These are phyloP conservation scores for Papilio protenor DNA, from an alignment of 2,888 invertebrate species.

Conservation along the genomic window DNA sequence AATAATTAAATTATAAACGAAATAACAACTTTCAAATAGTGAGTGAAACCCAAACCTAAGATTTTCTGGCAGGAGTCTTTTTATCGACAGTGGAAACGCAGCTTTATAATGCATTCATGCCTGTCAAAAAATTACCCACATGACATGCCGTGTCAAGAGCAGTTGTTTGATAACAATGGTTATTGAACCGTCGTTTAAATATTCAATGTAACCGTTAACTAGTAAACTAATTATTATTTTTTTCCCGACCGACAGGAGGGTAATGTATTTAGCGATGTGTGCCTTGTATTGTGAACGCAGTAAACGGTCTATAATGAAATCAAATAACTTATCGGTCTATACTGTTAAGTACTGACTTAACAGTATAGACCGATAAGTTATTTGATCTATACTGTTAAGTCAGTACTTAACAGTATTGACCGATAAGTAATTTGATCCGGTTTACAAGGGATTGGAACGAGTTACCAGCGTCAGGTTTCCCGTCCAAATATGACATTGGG, in stretches of 20 bases:
- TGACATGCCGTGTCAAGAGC: slow-evolving; percentile 37
- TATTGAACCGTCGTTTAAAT: slow-evolving; percentile 8
- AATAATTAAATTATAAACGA: not conserved
- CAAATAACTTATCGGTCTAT: too few relatives aligned
- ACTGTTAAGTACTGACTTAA: too few relatives aligned
- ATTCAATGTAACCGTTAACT: not conserved
- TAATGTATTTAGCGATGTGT: not conserved
- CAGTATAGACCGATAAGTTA: too few relatives aligned
- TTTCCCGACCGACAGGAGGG: not conserved
- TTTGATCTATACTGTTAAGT: too few relatives aligned
- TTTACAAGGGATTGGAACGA: too few relatives aligned
- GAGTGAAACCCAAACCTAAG: not conserved
- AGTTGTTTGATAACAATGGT: slow-evolving; percentile 25
- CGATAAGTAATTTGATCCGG: too few relatives aligned
- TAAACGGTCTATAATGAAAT: too few relatives aligned
- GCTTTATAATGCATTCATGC: not conserved
- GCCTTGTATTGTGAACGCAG: too few relatives aligned
- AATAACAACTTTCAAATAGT: not conserved
- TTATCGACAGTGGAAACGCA: not conserved
- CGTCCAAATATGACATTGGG: too few relatives aligned
- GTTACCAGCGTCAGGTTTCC: too few relatives aligned
- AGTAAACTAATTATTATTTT: not conserved
- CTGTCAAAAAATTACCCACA: slow-evolving; percentile 36
- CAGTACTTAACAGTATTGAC: too few relatives aligned
- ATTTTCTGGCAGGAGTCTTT: not conserved